Evolutionary conservation across 2,797 vertebrate species (phyloP), one percentile per base, ranked within the genome.

Genomic region (Phrynocephalus guinanensis): DNA sequence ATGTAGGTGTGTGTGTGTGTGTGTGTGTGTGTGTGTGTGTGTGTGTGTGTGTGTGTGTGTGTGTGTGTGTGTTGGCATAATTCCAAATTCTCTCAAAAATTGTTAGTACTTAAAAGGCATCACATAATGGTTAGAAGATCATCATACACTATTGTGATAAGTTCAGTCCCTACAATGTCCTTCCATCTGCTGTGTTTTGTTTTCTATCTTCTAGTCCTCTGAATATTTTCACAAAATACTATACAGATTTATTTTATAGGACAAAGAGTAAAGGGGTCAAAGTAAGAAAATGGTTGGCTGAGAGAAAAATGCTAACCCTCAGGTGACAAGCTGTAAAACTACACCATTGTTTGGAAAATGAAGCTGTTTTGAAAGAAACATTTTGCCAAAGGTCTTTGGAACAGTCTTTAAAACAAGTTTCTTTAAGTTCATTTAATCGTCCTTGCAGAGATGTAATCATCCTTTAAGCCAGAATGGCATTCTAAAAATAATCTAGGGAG

Each of bases 401-500:
- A 44, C 83, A 66, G 48, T 79, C 71, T 79, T 80, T 20, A 56
- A 56, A 78, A 50, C 77, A 77, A 67, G 18, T 83, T 83, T 33
- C 52, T 80, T 72, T 80, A 72, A n/a, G 80, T 52, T 38, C 24
- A 79, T 63, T n/a, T 5, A 44, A 16, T 76, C 5, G 8, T 26
- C 50, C 44, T 80, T 77, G 60, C 15, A 60, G 24, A 86, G 26
- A 76, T 30, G 52, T 33, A 30, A 86, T 70, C 67, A 71, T 79
- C 30, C 50, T 71, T 86, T 79, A 80, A 86, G 79, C 68, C n/a
- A 63, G 78, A 80, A 80, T 60, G 22, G 22, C 16, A 72, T 73
- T 80, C 16, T 56, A 79, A 79, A 86, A 9, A 83, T 88, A 85
- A 91, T 89, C 92, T 50, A 93, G 16, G 48, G 83, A 89, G 9